phyloP scores from a whole-genome alignment of 2,113 vertebrate species.

The Phrynocephalus versicolor region DNA sequence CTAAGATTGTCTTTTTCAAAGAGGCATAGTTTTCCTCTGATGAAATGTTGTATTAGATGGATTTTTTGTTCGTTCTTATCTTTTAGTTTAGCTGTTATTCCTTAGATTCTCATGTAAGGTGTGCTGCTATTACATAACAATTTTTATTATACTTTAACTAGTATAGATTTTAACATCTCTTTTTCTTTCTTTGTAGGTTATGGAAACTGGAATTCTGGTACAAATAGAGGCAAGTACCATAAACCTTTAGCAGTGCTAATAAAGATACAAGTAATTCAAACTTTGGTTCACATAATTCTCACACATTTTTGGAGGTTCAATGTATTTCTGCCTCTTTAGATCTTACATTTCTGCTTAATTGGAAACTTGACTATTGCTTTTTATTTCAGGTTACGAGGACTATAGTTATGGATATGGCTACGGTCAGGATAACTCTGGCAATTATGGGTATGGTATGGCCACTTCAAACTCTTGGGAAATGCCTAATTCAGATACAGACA shows the following conservation, averaged over 20 bases:
- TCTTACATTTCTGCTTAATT: not conserved
- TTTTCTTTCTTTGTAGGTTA: constrained; percentile 67
- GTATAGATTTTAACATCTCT: not conserved
- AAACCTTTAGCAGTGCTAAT: not conserved
- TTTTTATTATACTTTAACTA: not conserved
- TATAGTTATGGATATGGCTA: constrained; percentile 77
- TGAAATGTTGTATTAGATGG: not conserved
- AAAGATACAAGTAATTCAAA: not conserved
- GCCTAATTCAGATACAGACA: constrained; percentile 66
- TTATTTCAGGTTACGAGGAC: constrained; percentile 72
- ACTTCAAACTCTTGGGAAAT: constrained; percentile 74
- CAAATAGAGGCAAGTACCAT: constrained; percentile 72
- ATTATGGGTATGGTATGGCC: constrained; percentile 73
- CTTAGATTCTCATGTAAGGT: not conserved
- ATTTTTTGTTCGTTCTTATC: not conserved
- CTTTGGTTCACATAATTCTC: not conserved
- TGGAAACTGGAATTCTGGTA: constrained; percentile 77
- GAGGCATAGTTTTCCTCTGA: not conserved
- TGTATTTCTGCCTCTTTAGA: not conserved
- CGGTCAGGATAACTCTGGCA: constrained; percentile 69
- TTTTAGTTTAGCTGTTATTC: not conserved
- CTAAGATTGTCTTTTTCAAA: not conserved
- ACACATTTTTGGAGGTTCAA: not conserved
- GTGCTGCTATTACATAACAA: not conserved
- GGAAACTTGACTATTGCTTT: constrained; percentile 6